These are phyloP conservation scores for Gibbula magus DNA, from an alignment of 2,888 invertebrate genomes.

Conservation along the genomic window DNA sequence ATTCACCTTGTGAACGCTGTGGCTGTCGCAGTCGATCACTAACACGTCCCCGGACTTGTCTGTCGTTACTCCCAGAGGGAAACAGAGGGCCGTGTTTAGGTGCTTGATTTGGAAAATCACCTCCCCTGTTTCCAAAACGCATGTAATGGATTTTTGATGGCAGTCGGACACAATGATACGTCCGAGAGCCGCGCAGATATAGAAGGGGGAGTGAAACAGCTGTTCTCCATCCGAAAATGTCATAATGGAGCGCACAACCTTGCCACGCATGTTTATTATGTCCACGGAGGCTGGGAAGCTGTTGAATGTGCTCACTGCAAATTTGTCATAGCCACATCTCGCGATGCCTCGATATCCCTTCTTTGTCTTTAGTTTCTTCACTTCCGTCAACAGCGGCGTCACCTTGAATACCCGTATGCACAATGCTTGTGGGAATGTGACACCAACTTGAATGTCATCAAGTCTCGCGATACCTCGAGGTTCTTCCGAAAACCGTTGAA, in stretches of 20 bases:
- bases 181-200: background rate
- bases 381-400: background rate
- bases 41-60: background rate
- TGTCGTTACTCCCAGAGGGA: background rate
- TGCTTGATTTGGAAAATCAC: background rate
- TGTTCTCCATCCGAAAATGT: background rate
- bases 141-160: background rate
- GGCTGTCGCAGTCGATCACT: background rate
- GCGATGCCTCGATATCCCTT: background rate
- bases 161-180: background rate
- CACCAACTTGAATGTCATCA: background rate
- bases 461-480: background rate
- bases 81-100: background rate
- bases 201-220: background rate
- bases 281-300: background rate
- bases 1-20: background rate
- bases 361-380: background rate
- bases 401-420: background rate
- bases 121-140: background rate
- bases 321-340: background rate
- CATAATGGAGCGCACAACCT: background rate
- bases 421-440: background rate
- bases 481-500: background rate
- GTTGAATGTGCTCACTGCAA: background rate
- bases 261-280: background rate